Percentiles rank a stretch among this genome's conserved stretches.
Evolutionary conservation across 2,888 invertebrate genomes (phyloP).

Genomic region (Diaprepes abbreviatus): DNA sequence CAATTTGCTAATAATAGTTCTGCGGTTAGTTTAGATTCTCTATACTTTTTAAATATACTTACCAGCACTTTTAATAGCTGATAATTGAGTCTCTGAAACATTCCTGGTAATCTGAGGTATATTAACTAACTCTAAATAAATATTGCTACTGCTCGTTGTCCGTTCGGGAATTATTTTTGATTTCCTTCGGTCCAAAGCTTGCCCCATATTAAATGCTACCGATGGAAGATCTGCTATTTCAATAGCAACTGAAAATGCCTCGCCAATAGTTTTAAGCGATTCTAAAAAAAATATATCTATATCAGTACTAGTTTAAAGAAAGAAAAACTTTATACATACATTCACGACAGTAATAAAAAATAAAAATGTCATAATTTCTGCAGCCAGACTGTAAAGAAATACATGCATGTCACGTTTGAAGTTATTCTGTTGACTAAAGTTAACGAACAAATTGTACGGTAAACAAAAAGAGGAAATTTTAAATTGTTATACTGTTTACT

Average conservation of each 20-base stretch:
- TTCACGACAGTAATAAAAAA: too few species aligned
- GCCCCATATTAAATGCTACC: constrained; percentile 78
- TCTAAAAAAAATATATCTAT: constrained; percentile 73
- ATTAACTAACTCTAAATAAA: constrained; percentile 75
- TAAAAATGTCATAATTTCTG: too few species aligned
- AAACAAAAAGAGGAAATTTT: too few species aligned
- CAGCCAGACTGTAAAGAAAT: too few species aligned
- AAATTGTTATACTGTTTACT: too few species aligned
- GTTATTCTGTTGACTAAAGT: too few species aligned
- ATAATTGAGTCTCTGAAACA: constrained; percentile 90
- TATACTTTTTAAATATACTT: constrained; percentile 57
- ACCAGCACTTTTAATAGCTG: constrained; percentile 83
- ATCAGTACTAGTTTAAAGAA: too few species aligned
- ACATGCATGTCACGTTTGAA: too few species aligned
- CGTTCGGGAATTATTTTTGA: constrained; percentile 70
- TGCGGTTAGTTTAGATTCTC: too few species aligned
- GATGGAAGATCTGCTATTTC: constrained; percentile 78
- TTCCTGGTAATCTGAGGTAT: constrained; percentile 81
- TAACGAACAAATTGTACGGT: too few species aligned
- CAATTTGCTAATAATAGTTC: too few species aligned
- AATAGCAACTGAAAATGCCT: constrained; percentile 86
- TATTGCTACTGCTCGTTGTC: constrained; percentile 70
- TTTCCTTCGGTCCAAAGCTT: constrained; percentile 79
- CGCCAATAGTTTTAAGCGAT: constrained; percentile 89
- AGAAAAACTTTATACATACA: too few species aligned